phyloP scores from a whole-genome alignment of 2,888 invertebrate genomes.

The Sialis lutaria region DNA sequence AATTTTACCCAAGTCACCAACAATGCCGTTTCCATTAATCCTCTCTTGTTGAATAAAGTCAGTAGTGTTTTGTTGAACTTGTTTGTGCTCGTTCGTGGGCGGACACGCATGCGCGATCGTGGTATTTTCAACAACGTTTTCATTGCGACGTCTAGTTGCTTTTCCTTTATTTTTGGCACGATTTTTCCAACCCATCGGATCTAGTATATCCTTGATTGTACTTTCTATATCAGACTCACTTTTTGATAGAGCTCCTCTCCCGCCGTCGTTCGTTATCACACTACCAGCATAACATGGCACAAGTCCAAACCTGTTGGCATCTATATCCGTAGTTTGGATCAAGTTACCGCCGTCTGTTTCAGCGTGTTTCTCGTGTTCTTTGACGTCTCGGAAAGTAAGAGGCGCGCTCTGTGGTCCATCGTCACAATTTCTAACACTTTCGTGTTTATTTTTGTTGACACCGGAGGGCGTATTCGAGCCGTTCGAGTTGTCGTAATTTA shows the following conservation, averaged over 20 bases:
- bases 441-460: neutral
- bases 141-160: neutral
- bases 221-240: neutral
- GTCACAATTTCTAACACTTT: neutral
- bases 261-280: neutral
- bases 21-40: too few relatives aligned
- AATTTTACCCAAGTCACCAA: too few relatives aligned
- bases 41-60: neutral
- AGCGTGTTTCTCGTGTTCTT: neutral
- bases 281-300: neutral
- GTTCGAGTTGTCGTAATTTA: neutral
- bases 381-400: neutral
- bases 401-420: neutral
- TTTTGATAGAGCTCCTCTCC: neutral
- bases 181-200: constrained; percentile 3
- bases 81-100: too few relatives aligned
- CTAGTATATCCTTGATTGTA: constrained; percentile 1
- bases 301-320: neutral
- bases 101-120: too few relatives aligned
- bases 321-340: neutral
- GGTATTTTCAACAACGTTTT: too few relatives aligned
- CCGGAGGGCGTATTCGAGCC: neutral
- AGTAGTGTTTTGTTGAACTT: too few relatives aligned
- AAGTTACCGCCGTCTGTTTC: neutral
- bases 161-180: neutral